A percentile compares a stretch with the other conserved stretches of the same genome.
Evolutionary conservation across 1,140 invertebrate species (phyloP).

Genomic region (Bombyx mandarina): DNA sequence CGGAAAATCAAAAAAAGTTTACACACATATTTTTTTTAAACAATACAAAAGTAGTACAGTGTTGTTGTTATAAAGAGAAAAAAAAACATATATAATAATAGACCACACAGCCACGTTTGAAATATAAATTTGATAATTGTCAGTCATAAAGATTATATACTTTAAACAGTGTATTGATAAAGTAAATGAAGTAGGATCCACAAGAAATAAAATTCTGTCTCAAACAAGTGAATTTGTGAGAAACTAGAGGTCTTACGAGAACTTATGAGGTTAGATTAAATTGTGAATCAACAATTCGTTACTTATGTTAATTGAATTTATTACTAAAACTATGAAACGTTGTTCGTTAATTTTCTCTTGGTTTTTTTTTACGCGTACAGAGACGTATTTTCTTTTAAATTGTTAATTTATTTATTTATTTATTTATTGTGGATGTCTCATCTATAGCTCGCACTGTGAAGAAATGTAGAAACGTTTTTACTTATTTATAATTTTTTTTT

Average conservation of each 20-base stretch:
- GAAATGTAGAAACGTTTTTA: no score
- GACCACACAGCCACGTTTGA: conserved; percentile 49
- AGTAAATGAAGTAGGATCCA: conserved; percentile 21
- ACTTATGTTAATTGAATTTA: no score
- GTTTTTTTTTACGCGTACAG: no score
- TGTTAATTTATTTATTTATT: neutral
- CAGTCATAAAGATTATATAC: conserved; percentile 10
- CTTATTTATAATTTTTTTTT: no score
- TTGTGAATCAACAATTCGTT: no score
- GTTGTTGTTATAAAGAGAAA: conserved; percentile 18
- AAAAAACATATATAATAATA: conserved; percentile 23
- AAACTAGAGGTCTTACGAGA: conserved; percentile 7
- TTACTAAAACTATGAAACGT: neutral
- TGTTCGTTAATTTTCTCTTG: neutral
- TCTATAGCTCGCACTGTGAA: neutral
- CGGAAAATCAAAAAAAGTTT: conserved; percentile 19
- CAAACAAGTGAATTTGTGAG: conserved; percentile 20
- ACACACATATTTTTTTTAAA: neutral
- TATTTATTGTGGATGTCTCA: conserved; percentile 18
- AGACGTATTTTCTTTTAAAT: neutral
- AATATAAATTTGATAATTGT: conserved; percentile 11
- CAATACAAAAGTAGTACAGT: conserved; percentile 13
- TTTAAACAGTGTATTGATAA: conserved; percentile 8
- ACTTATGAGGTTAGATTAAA: neutral
- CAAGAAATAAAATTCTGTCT: conserved; percentile 33